Conservation (phyloP, 2,113 vertebrate species). For the Scatophagus argus region DNA sequence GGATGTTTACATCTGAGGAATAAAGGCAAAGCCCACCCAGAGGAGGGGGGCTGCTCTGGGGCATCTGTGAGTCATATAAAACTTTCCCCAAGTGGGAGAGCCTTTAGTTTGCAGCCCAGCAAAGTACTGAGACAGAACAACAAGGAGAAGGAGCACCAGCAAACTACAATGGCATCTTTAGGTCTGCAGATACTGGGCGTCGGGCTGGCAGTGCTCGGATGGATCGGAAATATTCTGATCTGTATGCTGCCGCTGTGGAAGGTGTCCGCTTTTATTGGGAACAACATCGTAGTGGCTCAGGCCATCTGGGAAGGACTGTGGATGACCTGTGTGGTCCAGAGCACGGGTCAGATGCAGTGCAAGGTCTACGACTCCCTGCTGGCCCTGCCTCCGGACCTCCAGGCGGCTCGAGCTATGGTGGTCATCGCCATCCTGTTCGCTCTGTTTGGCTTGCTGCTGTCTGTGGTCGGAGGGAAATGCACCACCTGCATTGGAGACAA, state of each 20-base stretch:
- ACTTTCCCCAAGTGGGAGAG: conserved; percentile 6
- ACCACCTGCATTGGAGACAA: conserved; percentile 92
- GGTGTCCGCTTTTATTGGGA: conserved; percentile 92
- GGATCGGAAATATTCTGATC: conserved; percentile 88
- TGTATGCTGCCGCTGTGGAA: conserved; percentile 92
- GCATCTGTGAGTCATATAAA: conserved; percentile 55
- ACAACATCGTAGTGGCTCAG: conserved; percentile 92
- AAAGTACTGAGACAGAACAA: not conserved
- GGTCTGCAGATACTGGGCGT: conserved; percentile 90
- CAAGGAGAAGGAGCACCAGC: not conserved
- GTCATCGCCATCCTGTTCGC: conserved; percentile 90
- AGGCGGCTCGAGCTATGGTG: conserved; percentile 89
- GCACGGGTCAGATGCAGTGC: conserved; percentile 91
- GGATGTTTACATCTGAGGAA: conserved; percentile 50
- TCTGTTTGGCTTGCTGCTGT: conserved; percentile 87
- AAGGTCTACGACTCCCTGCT: conserved; percentile 90
- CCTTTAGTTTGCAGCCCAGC: conserved; percentile 24
- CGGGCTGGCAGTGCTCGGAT: conserved; percentile 86
- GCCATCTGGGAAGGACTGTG: conserved; percentile 90
- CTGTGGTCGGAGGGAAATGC: conserved; percentile 92
- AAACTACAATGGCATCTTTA: conserved; percentile 83
- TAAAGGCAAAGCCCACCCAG: conserved; percentile 70
- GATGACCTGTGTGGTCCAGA: conserved; percentile 92
- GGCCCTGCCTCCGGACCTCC: conserved; percentile 89
- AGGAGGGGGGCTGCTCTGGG: conserved; percentile 30